phyloP scores from a whole-genome alignment of 1,140 invertebrate species.

The Meloidogyne chitwoodi region DNA sequence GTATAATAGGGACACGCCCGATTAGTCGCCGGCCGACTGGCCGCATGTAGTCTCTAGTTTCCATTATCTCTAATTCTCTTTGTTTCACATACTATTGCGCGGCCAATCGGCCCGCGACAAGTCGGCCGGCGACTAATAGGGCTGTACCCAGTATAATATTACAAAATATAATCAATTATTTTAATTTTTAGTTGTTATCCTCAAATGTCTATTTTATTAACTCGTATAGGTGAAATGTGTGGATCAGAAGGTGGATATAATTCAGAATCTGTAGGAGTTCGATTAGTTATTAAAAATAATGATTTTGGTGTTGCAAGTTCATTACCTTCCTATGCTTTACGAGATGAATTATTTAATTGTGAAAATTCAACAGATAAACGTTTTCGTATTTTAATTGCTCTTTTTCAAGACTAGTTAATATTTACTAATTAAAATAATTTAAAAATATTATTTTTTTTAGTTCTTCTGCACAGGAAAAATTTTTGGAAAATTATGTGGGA shows the following conservation, averaged over 20 bases:
- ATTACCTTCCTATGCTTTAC: background rate
- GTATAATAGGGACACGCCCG: too few relatives aligned
- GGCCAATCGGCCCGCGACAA: too few relatives aligned
- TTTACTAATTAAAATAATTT: background rate
- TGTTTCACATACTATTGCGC: too few relatives aligned
- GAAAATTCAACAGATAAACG: background rate
- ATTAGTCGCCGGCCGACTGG: too few relatives aligned
- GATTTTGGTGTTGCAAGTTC: background rate
- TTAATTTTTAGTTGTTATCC: background rate
- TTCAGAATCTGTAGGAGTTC: slow-evolving; percentile 1
- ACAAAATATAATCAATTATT: too few relatives aligned
- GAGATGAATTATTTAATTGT: background rate
- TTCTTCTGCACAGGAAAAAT: background rate
- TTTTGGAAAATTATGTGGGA: background rate
- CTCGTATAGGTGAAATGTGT: background rate
- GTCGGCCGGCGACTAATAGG: too few relatives aligned
- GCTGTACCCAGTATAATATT: too few relatives aligned
- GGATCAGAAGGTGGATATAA: background rate
- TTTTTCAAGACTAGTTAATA: slow-evolving; percentile 1
- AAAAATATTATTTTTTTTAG: background rate
- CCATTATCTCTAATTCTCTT: too few relatives aligned
- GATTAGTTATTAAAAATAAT: background rate
- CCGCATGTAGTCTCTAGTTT: too few relatives aligned
- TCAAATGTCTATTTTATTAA: background rate
- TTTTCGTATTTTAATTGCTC: slow-evolving; percentile 1